phyloP scores from a whole-genome alignment of 2,113 vertebrate genomes.

The Toxostoma redivivum region DNA sequence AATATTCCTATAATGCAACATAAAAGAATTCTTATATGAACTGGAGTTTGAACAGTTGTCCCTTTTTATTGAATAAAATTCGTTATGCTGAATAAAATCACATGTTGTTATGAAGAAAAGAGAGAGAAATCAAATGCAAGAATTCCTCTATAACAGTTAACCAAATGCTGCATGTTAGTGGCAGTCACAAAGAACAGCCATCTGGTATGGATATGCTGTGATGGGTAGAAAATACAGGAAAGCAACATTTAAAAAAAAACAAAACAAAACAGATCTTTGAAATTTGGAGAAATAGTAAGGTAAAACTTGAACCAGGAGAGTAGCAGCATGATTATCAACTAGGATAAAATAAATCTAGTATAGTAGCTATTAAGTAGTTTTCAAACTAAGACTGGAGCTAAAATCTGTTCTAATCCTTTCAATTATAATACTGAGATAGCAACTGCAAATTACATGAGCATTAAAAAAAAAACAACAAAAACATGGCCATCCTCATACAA shows the following conservation, averaged over 20 bases:
- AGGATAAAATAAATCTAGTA: not conserved
- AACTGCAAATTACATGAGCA: not conserved
- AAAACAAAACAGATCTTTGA: conserved; percentile 11
- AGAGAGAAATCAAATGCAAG: not conserved
- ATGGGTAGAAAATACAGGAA: not conserved
- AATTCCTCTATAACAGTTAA: not conserved
- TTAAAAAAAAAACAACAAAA: not conserved
- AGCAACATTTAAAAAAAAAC: not conserved
- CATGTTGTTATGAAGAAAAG: not conserved
- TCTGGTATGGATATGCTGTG: not conserved
- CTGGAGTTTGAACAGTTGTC: not conserved
- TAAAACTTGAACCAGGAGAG: not conserved
- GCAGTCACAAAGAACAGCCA: not conserved
- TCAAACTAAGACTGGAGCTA: not conserved
- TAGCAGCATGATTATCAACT: not conserved
- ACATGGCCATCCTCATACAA: not conserved
- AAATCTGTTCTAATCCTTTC: not conserved
- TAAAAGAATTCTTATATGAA: not conserved
- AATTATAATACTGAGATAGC: not conserved
- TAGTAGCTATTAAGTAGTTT: not conserved
- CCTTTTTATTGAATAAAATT: not conserved
- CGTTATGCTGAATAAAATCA: not conserved
- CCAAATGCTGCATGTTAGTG: not conserved
- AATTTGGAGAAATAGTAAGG: not conserved
- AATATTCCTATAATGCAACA: not conserved